phyloP scores from a whole-genome alignment of 1,140 invertebrate species.

The Scaptodrosophila lebanonensis region DNA sequence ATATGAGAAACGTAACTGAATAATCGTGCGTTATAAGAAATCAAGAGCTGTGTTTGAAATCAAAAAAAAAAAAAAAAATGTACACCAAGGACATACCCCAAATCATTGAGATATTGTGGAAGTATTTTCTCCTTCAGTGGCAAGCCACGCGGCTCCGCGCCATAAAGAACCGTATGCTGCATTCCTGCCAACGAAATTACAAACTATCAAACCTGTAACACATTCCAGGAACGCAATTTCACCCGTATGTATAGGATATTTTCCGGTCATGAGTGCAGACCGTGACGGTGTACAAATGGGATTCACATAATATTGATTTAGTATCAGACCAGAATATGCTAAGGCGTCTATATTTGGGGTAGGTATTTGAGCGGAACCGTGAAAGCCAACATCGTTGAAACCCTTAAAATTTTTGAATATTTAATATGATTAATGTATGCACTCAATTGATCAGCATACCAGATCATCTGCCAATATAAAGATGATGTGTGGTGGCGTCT shows the following conservation, averaged over 20 bases:
- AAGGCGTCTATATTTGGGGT: slow-evolving; percentile 94
- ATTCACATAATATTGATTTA: slow-evolving; percentile 90
- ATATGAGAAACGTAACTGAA: slow-evolving; percentile 86
- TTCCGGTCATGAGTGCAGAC: slow-evolving; percentile 90
- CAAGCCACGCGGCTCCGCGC: slow-evolving; percentile 87
- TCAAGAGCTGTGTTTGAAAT: not conserved
- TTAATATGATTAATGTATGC: slow-evolving; percentile 3
- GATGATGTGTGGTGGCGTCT: slow-evolving; percentile 80
- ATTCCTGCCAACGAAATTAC: slow-evolving; percentile 79
- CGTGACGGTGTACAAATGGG: slow-evolving; percentile 90
- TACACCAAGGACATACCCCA: slow-evolving; percentile 78
- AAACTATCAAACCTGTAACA: not conserved
- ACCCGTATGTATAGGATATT: slow-evolving; percentile 93
- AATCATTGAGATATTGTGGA: slow-evolving; percentile 87
- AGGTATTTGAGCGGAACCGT: slow-evolving; percentile 92
- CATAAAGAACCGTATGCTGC: slow-evolving; percentile 88
- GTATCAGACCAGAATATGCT: slow-evolving; percentile 86
- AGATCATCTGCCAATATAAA: slow-evolving; percentile 86
- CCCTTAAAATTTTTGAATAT: slow-evolving; percentile 42
- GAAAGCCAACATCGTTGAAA: slow-evolving; percentile 96
- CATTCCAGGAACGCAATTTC: not conserved
- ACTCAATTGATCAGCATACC: slow-evolving; percentile 76
- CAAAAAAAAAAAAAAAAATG: not conserved
- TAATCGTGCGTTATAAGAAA: no score
- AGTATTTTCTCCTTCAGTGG: slow-evolving; percentile 87